phyloP scores from a whole-genome alignment of 2,113 vertebrate genomes.

The Oryzias melastigma region DNA sequence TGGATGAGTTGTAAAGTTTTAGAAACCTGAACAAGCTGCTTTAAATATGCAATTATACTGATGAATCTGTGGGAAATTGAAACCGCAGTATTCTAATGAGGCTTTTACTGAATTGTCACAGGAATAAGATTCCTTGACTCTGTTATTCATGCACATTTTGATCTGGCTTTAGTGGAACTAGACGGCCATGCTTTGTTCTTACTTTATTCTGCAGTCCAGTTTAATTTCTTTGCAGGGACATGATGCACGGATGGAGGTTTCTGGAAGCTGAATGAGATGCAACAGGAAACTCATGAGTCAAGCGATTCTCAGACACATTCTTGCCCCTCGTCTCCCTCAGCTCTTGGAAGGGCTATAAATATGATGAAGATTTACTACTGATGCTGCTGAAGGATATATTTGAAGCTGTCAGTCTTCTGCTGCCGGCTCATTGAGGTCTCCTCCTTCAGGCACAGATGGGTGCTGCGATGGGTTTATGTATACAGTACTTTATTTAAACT shows the following conservation, averaged over 20 bases:
- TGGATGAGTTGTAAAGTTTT: slow-evolving; percentile 20
- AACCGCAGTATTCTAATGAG: background rate
- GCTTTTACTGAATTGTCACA: background rate
- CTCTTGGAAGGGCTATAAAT: slow-evolving; percentile 48
- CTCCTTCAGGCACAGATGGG: slow-evolving; percentile 38
- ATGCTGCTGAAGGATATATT: slow-evolving; percentile 60
- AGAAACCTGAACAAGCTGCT: slow-evolving; percentile 4
- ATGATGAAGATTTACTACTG: slow-evolving; percentile 60
- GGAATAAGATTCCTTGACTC: background rate
- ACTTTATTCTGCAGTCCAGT: background rate
- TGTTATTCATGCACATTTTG: background rate
- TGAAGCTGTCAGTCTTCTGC: slow-evolving; percentile 46
- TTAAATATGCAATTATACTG: background rate
- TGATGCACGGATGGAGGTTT: background rate
- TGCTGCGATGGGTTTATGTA: slow-evolving; percentile 17
- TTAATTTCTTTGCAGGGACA: slow-evolving; percentile 4
- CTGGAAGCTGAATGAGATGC: slow-evolving; percentile 1
- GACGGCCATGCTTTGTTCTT: background rate
- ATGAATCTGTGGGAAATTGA: background rate
- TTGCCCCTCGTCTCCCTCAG: slow-evolving; percentile 38
- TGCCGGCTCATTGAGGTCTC: slow-evolving; percentile 44
- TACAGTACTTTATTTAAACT: slow-evolving; percentile 37
- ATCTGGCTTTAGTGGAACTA: background rate
- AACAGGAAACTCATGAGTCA: slow-evolving; percentile 35
- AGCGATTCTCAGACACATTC: slow-evolving; percentile 41